Base-by-base conservation (phyloP, 2,888 invertebrate genomes). In the Parnassius glacialis region DNA sequence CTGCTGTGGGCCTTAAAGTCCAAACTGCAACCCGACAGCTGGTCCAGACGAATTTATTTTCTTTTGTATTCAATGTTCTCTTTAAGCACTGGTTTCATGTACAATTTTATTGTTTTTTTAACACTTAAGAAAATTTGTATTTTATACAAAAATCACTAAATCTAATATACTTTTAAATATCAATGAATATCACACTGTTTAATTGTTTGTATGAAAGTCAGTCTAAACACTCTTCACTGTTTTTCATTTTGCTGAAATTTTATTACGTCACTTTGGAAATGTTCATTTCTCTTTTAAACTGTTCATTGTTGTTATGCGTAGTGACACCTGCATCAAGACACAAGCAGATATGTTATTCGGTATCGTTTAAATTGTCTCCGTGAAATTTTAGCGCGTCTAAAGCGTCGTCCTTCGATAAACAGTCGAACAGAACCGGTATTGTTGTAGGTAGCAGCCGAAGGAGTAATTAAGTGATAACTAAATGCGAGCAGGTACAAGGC, bases 221-320 rank as follows among this genome's bases (percentile, higher is more conserved):
- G 83, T 84, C 77, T 89, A 91, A 87, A 88, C 91, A 91, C 86
- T 91, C 91, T 74, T 91, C 91, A 75, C 91, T 88, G 81, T 91
- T 91, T 85, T 91, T 91, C 91, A 91, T 91, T 88, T 90, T 91
- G 88, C 63, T 65, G 67, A 57, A 68, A 68, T 74, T 77, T 13
- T 78, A 76, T 89, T 80, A 89, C 83, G 85, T 87, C 78, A 86
- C 83, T 69, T 72, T 83, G 62, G 72, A 82, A 81, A 78, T 72
- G 79, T 78, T 81, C 74, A 75, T 81, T 70, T 75, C 70, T 74
- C 71, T 71, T 64, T 65, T 68, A 70, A 70, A 73, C 74, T 78
- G 79, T 78, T 80, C 80, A 86, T 80, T 76, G 76, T 80, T 73
- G 74, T 71, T 76, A 70, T 71, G 69, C 44, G 52, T 45, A 74